A percentile compares a stretch with the other conserved stretches of the same genome.
phyloP scores from a whole-genome alignment of 2,888 invertebrate species.

The Stenolophus ochropezus region DNA sequence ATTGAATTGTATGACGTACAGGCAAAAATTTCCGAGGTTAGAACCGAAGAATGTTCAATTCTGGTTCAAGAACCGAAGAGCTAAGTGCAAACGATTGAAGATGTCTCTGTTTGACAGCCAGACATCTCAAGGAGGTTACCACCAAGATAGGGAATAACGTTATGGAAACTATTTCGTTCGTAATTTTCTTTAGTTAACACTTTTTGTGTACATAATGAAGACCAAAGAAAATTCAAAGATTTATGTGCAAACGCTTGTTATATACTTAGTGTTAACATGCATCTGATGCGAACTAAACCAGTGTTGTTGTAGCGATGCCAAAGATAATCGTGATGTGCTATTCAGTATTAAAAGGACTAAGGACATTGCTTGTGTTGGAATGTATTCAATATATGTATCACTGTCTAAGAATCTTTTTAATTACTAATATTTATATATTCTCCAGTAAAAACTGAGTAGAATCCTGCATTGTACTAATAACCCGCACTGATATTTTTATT shows the following conservation, averaged over 20 bases:
- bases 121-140: conserved; percentile 79
- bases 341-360: conserved; percentile 52
- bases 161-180: conserved; percentile 19
- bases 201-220: conserved; percentile 44
- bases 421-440: conserved; percentile 48
- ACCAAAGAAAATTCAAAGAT: conserved; percentile 56
- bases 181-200: conserved; percentile 38
- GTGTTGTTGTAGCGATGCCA: conserved; percentile 44
- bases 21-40: conserved; percentile 98
- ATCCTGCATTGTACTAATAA: conserved; percentile 25
- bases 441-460: conserved; percentile 38
- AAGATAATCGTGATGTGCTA: conserved; percentile 50
- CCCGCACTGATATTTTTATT: conserved; percentile 25
- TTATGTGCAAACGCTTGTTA: conserved; percentile 48
- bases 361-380: conserved; percentile 25
- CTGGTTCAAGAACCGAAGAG: conserved; percentile 99
- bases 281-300: conserved; percentile 51
- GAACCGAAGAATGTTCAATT: conserved; percentile 99
- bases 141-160: conserved; percentile 76
- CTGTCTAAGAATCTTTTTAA: conserved; percentile 50
- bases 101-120: conserved; percentile 89
- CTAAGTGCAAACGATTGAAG: conserved; percentile 97
- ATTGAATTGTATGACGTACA: conserved; percentile 96
- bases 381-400: conserved; percentile 43
- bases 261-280: conserved; percentile 27